phyloP scores from a whole-genome alignment of 1,140 invertebrate species.

The Doryteuthis pealeii region DNA sequence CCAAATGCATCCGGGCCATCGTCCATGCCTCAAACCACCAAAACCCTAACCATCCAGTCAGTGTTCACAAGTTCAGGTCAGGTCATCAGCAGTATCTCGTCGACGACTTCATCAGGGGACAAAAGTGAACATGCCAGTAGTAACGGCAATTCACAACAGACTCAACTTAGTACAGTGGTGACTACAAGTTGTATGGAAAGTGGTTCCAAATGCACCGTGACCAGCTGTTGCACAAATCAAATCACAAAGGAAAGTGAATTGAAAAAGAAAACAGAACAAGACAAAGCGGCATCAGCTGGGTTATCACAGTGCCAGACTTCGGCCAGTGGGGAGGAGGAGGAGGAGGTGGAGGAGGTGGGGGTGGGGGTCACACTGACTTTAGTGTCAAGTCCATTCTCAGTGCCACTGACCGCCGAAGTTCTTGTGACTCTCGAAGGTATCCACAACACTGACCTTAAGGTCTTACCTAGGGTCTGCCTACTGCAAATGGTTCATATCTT shows the following conservation, averaged over 20 bases:
- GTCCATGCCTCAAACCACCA: not conserved
- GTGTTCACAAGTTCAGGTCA: conserved; percentile 7
- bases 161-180: no score
- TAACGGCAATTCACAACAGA: no score
- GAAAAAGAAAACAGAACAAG: no score
- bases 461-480: not conserved
- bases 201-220: no score
- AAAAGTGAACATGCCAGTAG: not conserved
- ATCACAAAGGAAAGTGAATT: no score
- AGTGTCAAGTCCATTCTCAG: conserved; percentile 6
- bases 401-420: not conserved
- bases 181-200: no score
- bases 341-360: no score
- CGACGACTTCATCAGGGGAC: not conserved
- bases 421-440: not conserved
- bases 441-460: not conserved
- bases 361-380: not conserved
- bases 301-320: no score
- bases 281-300: no score
- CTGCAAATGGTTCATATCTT: conserved; percentile 2
- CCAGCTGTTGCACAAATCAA: no score
- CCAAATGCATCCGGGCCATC: not conserved
- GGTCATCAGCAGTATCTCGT: not conserved
- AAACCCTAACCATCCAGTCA: not conserved
- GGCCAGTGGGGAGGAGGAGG: no score